Percentiles rank a stretch among this genome's conserved stretches.
These are phyloP conservation scores for Vimba vimba DNA, from an alignment of 2,113 vertebrate species.

Conservation along the genomic window DNA sequence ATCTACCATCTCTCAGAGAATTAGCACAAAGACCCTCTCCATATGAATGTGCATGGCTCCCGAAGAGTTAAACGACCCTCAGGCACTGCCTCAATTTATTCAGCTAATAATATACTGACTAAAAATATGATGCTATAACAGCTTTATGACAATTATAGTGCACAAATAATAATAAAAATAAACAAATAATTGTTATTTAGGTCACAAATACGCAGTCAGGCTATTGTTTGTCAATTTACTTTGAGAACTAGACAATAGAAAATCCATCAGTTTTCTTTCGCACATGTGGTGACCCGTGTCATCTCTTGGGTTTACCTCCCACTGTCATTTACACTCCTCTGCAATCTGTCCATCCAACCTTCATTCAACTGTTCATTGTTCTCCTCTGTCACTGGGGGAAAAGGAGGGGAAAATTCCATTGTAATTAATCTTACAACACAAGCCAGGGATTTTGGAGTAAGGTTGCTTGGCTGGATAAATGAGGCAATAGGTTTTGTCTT, in stretches of 20 bases:
- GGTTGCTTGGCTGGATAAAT: background rate
- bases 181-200: background rate
- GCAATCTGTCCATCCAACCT: conserved; percentile 24
- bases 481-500: background rate
- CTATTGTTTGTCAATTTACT: background rate
- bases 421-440: conserved; percentile 6
- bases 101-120: background rate
- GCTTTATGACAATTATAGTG: background rate
- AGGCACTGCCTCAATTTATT: conserved; percentile 30
- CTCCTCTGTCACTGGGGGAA: conserved; percentile 25
- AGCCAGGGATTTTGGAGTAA: background rate
- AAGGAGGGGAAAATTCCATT: conserved; percentile 29
- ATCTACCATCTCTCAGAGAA: conserved; percentile 51
- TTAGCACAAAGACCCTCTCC: conserved; percentile 51
- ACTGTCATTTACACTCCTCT: conserved; percentile 23
- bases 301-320: conserved; percentile 37
- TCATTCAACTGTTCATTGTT: conserved; percentile 36
- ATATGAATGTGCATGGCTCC: conserved; percentile 18
- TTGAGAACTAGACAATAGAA: background rate
- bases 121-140: background rate
- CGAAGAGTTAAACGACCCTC: conserved; percentile 43
- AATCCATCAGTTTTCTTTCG: conserved; percentile 27
- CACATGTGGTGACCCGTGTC: conserved; percentile 37
- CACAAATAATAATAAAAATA: background rate
- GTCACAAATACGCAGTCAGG: background rate